These are phyloP conservation scores for Polypedilum pembai DNA, from an alignment of 1,140 invertebrate genomes.

Conservation along the genomic window DNA sequence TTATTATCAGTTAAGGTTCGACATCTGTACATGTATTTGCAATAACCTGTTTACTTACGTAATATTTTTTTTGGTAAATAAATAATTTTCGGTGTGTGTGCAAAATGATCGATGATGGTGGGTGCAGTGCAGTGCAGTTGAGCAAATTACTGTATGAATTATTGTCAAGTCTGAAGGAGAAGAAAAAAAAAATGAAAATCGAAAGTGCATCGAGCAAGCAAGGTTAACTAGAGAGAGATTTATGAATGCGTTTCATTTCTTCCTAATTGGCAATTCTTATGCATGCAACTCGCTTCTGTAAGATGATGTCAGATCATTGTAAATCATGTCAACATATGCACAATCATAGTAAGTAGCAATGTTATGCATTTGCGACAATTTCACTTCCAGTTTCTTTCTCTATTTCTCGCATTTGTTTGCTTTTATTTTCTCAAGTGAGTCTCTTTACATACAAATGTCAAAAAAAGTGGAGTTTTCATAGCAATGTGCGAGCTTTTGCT, in stretches of 20 bases:
- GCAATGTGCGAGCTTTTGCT: constrained; percentile 1
- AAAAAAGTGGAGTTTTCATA: background rate
- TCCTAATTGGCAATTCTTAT: constrained; percentile 1
- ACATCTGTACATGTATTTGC: background rate
- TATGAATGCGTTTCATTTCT: background rate
- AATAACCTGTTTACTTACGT: background rate
- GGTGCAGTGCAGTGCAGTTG: background rate
- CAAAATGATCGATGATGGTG: background rate
- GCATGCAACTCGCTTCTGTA: background rate
- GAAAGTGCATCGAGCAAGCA: background rate
- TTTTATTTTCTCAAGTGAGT: background rate
- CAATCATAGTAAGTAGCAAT: background rate
- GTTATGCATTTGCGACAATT: constrained; percentile 12
- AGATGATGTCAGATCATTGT: constrained; percentile 11
- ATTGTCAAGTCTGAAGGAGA: background rate
- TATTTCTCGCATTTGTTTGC: background rate
- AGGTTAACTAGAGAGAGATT: background rate
- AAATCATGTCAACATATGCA: background rate
- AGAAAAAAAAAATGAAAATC: background rate
- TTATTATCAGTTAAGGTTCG: background rate
- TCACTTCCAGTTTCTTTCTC: background rate
- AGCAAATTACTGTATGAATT: background rate
- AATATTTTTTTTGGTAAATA: background rate
- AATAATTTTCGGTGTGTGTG: background rate
- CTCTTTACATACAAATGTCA: background rate